Evolutionary conservation across 2,888 invertebrate species (phyloP).

Genomic region (Polyommatus iphigenia): DNA sequence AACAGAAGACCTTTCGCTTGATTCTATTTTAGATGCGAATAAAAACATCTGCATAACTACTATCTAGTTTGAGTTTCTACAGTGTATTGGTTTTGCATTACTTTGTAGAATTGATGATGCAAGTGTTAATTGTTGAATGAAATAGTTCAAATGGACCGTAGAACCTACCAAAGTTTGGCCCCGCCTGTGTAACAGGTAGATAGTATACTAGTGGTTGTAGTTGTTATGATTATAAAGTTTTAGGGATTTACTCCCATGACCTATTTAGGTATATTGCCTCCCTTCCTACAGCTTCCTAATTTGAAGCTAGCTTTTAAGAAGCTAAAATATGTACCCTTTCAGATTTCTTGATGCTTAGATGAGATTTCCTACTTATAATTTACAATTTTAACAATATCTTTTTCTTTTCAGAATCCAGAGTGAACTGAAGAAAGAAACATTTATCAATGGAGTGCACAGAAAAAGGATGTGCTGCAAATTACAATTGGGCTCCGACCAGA

Average conservation of each 20-base stretch:
- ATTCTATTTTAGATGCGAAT: slow-evolving; percentile 65
- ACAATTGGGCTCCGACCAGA: slow-evolving; percentile 70
- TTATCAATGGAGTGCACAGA: neutral
- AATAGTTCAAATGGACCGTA: neutral
- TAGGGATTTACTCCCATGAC: too few relatives aligned
- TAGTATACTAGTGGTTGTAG: too few relatives aligned
- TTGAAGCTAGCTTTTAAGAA: too few relatives aligned
- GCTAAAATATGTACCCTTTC: too few relatives aligned
- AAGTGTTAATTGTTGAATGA: neutral
- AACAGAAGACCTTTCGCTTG: slow-evolving; percentile 74
- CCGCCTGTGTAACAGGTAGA: too few relatives aligned
- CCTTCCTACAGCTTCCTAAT: too few relatives aligned
- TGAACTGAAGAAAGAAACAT: neutral
- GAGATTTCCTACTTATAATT: neutral
- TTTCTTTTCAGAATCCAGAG: neutral
- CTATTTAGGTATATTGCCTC: too few relatives aligned
- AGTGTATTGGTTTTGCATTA: neutral
- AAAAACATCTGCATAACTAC: slow-evolving; percentile 42
- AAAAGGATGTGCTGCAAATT: slow-evolving; percentile 37
- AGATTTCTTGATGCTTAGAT: neutral
- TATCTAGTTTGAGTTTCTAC: slow-evolving; percentile 22
- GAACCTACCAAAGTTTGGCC: too few relatives aligned
- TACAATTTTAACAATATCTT: neutral
- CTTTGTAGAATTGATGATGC: neutral
- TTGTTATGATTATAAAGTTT: too few relatives aligned